Percentiles rank a stretch among this genome's conserved stretches.
Evolutionary conservation across 2,888 invertebrate genomes (phyloP).

Genomic region (Lordiphosa fenestrarum): DNA sequence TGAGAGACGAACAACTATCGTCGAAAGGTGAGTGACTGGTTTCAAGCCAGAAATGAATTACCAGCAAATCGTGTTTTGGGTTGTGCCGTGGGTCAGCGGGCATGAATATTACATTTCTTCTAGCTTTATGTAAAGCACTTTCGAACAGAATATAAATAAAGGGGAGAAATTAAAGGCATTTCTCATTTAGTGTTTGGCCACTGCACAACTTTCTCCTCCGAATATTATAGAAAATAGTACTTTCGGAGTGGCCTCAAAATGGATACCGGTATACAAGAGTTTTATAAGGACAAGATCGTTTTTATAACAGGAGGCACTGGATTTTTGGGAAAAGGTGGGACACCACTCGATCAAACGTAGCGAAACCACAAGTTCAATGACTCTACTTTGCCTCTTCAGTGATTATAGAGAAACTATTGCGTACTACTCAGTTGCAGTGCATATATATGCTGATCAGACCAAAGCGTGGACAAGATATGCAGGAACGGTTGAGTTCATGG

Average conservation of each 20-base stretch:
- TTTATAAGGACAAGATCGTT: slow-evolving; percentile 23
- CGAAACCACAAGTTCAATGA: no score
- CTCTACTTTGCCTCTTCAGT: slow-evolving; percentile 73
- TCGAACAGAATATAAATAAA: slow-evolving; percentile 5
- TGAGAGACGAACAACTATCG: background rate
- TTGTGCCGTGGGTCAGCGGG: no score
- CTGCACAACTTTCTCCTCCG: background rate
- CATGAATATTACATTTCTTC: slow-evolving; percentile 2
- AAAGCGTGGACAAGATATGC: slow-evolving; percentile 84
- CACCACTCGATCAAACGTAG: no score
- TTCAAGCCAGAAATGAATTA: no score
- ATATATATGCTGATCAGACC: slow-evolving; percentile 83
- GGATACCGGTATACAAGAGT: slow-evolving; percentile 22
- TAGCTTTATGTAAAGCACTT: background rate
- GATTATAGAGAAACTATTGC: slow-evolving; percentile 83
- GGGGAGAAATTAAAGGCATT: no score
- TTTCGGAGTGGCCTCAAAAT: background rate
- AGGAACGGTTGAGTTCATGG: slow-evolving; percentile 49
- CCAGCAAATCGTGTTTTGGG: no score
- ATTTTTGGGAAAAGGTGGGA: slow-evolving; percentile 29
- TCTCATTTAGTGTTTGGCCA: slow-evolving; percentile 2
- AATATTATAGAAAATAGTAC: background rate
- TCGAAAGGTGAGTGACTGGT: background rate
- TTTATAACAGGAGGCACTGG: slow-evolving; percentile 28
- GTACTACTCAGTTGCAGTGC: slow-evolving; percentile 82